phyloP scores from a whole-genome alignment of 2,888 invertebrate species.

The Marronus borbonicus region DNA sequence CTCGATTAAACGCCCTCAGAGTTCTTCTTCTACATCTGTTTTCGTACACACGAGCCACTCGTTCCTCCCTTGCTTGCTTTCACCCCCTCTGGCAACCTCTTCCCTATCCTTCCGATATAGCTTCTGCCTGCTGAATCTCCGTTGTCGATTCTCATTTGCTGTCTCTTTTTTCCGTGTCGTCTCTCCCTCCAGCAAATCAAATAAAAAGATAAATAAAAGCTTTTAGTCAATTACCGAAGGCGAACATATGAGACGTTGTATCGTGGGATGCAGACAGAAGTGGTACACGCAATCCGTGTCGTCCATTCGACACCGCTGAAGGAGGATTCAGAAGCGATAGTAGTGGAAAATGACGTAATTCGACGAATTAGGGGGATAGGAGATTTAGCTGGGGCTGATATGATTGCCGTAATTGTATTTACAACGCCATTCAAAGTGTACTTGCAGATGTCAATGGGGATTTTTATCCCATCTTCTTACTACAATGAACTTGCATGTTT shows the following conservation, averaged over 20 bases:
- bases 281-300: background rate
- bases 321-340: no score
- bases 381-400: no score
- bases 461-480: no score
- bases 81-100: no score
- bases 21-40: slow-evolving; percentile 53
- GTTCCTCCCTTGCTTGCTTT: no score
- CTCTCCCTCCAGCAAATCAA: slow-evolving; percentile 11
- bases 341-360: no score
- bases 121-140: background rate
- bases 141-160: background rate
- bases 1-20: slow-evolving; percentile 65
- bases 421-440: no score
- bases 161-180: background rate
- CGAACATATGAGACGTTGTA: slow-evolving; percentile 6
- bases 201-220: slow-evolving; percentile 44
- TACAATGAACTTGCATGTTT: no score
- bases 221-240: slow-evolving; percentile 24
- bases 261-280: background rate
- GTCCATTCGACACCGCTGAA: no score
- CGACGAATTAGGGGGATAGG: no score
- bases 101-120: background rate
- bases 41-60: slow-evolving; percentile 44
- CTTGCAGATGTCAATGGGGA: no score
- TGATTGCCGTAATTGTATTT: no score